Conservation (phyloP, 2,888 invertebrate species). For the Orgyia antiqua region DNA sequence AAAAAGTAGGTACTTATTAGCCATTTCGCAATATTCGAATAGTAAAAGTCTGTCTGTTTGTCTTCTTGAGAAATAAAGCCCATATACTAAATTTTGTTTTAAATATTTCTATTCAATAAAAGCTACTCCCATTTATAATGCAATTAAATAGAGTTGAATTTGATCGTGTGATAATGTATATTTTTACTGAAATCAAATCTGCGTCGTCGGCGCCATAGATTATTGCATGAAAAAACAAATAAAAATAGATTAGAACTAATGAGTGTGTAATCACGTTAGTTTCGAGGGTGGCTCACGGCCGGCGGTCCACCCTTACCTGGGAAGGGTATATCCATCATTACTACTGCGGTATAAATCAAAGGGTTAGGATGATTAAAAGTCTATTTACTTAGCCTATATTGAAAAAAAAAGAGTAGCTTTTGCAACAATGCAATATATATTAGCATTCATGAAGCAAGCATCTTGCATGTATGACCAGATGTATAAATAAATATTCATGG, state of each 20-base stretch:
- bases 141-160: neutral
- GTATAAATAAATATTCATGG: too few relatives aligned
- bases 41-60: too few relatives aligned
- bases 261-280: constrained; percentile 69
- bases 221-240: constrained; percentile 48
- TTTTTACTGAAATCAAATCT: constrained; percentile 23
- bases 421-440: too few relatives aligned
- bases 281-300: constrained; percentile 63
- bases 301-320: constrained; percentile 66
- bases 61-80: too few relatives aligned
- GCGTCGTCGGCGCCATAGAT: constrained; percentile 26
- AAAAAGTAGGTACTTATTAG: too few relatives aligned
- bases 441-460: too few relatives aligned
- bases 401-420: too few relatives aligned
- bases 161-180: constrained; percentile 13
- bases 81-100: too few relatives aligned
- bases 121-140: too few relatives aligned
- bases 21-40: too few relatives aligned
- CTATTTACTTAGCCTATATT: constrained; percentile 5
- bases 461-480: too few relatives aligned
- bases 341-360: constrained; percentile 51
- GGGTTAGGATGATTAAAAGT: constrained; percentile 19
- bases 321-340: constrained; percentile 53
- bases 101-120: too few relatives aligned
- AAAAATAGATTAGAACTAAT: constrained; percentile 63